phyloP scores from a whole-genome alignment of 2,888 invertebrate genomes.

The Hemaris fuciformis region DNA sequence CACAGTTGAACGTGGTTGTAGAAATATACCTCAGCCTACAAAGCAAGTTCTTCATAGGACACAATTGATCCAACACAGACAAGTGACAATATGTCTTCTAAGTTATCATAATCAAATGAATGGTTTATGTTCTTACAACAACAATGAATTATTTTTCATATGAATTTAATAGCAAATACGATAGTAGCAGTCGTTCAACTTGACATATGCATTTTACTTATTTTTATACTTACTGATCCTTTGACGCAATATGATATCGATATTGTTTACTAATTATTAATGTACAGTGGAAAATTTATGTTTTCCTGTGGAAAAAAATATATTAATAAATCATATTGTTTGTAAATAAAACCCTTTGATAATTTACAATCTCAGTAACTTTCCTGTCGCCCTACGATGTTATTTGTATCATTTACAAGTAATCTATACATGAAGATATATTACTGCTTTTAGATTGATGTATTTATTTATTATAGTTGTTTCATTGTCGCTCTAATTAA shows the following conservation, averaged over 20 bases:
- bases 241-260: neutral
- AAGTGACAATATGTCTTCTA: too few species aligned
- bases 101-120: too few species aligned
- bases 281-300: constrained; percentile 14
- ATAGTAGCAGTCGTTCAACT: neutral
- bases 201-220: neutral
- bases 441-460: too few species aligned
- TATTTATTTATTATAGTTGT: neutral
- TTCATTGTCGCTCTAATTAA: neutral
- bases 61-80: too few species aligned
- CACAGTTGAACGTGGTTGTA: too few species aligned
- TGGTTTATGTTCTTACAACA: too few species aligned
- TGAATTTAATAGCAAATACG: neutral
- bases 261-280: neutral
- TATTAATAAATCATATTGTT: neutral
- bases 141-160: neutral
- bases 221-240: neutral
- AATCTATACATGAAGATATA: too few species aligned
- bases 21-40: too few species aligned
- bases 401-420: neutral
- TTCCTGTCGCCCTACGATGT: neutral
- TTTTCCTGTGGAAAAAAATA: neutral
- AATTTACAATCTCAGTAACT: neutral
- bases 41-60: too few species aligned
- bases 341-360: neutral